Base-by-base conservation (phyloP, 2,797 vertebrate species). In the Microctenopoma steveboyesi region DNA sequence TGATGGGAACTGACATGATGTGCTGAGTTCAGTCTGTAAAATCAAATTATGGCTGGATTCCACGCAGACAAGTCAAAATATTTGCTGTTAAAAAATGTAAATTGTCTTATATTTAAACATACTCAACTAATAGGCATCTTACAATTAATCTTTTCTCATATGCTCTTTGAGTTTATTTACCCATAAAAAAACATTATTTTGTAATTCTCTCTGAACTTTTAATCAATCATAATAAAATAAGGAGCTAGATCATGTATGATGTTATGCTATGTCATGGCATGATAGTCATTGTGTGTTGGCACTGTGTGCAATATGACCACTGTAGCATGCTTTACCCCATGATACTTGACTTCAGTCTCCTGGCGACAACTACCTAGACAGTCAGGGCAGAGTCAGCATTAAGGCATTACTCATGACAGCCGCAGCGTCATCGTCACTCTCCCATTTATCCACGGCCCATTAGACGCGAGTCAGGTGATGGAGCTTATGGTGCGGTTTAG, bases 401-500 rank as follows among this genome's bases (percentile, higher is more conserved):
- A 54, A 75, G 71, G 62, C 80, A 80, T 90, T 83, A 86, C 81
- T 87, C 89, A 85, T 3, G 46, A 53, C 75, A 69, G 73, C 72
- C 49, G 78, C 68, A 43, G 64, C 57, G 86, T 86, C 86, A 70
- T 43, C 70, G 55, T 75, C 81, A 46, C 79, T 72, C 47, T 49
- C 46, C 64, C 71, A 8, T 73, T 87, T 79, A 60, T 63, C 83
- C 72, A 78, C 65, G 72, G 76, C 33, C 72, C 88, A 89, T 90
- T 90, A 86, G 76, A 57, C 58, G 7, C 55, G 7, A 64, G 74
- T 54, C 70, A 74, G 81, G 67, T 87, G 76, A 82, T 40, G 72
- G 78, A 62, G 78, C 67, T 74, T 22, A 69, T 62, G 68, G 76
- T 15, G 16, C 14, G 51, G 30, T 69, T 74, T 37, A 45, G 73